Conservation (phyloP, 2,797 vertebrate genomes). For the Semaprochilodus insignis region DNA sequence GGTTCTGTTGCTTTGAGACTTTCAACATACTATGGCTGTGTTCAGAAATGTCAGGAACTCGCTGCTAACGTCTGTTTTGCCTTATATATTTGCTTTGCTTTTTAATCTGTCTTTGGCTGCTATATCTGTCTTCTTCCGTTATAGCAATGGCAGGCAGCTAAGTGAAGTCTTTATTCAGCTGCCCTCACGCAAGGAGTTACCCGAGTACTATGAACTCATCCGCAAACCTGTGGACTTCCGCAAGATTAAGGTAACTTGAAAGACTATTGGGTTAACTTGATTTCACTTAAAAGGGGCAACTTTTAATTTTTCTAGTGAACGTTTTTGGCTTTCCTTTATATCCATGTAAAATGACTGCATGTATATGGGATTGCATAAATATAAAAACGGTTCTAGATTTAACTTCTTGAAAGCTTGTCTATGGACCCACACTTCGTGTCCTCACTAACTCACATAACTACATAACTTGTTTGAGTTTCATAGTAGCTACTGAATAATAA, state of each 20-base stretch:
- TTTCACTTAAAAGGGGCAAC: neutral
- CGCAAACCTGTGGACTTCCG: conserved; percentile 97
- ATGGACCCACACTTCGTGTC: too few species aligned
- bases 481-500: too few species aligned
- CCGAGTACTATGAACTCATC: conserved; percentile 96
- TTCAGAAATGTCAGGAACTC: too few species aligned
- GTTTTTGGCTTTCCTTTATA: neutral
- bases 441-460: too few species aligned
- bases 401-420: too few species aligned
- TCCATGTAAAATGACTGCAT: too few species aligned
- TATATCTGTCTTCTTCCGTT: conserved; percentile 50
- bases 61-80: too few species aligned
- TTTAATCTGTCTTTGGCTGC: neutral
- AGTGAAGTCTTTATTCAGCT: conserved; percentile 97
- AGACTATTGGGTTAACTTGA: neutral
- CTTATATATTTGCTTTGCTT: neutral
- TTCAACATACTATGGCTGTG: too few species aligned
- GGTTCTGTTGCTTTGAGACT: too few species aligned
- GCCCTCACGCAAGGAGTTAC: conserved; percentile 94
- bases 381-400: too few species aligned
- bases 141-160: conserved; percentile 89
- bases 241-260: conserved; percentile 88
- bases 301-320: neutral
- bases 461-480: too few species aligned
- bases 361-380: too few species aligned